Base-by-base conservation (phyloP, 2,113 vertebrate genomes). In the Aegotheles bennettii region DNA sequence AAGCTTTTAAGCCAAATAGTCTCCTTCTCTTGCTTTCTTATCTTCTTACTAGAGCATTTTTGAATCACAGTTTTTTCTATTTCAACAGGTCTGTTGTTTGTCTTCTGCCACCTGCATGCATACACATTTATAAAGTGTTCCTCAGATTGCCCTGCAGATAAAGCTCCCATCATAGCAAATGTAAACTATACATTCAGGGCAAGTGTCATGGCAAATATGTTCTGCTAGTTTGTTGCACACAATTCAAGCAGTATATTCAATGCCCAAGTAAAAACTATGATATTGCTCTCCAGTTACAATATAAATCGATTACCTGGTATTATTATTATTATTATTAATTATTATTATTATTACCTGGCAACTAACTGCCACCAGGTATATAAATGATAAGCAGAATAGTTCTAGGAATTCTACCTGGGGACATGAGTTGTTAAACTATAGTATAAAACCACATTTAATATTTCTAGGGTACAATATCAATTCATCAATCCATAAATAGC, bases 191-290 rank as follows among this genome's bases (percentile, higher is more conserved):
- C 7, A 45, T 7, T 15, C 17, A 38, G 33, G 38, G 47, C 33
- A 53, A 47, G 31, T 4, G 28, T 50, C 36, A 61, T 24, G 29
- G 35, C 48, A 65, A 15, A 54, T 2, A 7, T 0, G 1, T 17
- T 53, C 61, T 71, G 47, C 36, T 28, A 16, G 7, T 16, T 77
- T 29, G n/a, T 2, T 31, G 16, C 29, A 29, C 7, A 21, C 3
- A 63, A 14, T 16, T 26, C 26, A 38, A 33, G 15, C n/a, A 47
- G 26, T 10, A 16, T 75, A 60, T 57, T 45, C n/a, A 29, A 14
- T 7, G 45, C 8, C 47, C 5, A 38, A 40, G 21, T 19, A 5
- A 70, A 40, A 69, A 29, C 1, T n/a, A 28, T 16, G 20, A 12
- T 24, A 6, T 42, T 68, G 26, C 3, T 11, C 63, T 69, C 13